phyloP scores from a whole-genome alignment of 2,888 invertebrate species.

The Drosophila hamatofila region DNA sequence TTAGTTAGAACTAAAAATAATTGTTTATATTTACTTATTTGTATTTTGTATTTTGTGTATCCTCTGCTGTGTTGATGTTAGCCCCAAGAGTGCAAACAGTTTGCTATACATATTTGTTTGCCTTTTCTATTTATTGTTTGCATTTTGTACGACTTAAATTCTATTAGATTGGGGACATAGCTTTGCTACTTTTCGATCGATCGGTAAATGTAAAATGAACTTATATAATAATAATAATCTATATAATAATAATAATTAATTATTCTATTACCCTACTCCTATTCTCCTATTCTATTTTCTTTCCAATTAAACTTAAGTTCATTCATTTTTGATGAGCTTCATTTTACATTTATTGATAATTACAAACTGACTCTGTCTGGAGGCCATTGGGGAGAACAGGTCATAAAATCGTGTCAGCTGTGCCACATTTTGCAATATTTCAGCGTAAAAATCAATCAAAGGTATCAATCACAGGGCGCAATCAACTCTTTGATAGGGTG shows the following conservation, averaged over 20 bases:
- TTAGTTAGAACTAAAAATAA: not conserved
- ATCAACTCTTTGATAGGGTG: constrained; percentile 14
- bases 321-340: not conserved
- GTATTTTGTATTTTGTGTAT: not conserved
- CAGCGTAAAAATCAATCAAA: constrained; percentile 58
- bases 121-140: not conserved
- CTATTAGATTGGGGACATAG: not conserved
- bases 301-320: not conserved
- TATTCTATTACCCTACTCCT: too few relatives aligned
- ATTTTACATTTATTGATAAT: constrained; percentile 3
- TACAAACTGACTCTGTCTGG: not conserved
- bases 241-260: too few relatives aligned
- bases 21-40: not conserved
- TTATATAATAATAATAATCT: too few relatives aligned
- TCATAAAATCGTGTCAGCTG: constrained; percentile 35
- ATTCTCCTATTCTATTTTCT: too few relatives aligned
- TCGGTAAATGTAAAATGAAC: not conserved
- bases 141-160: not conserved
- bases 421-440: constrained; percentile 40
- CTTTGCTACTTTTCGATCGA: not conserved
- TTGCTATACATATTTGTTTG: not conserved
- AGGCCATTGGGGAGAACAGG: not conserved
- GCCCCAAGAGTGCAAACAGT: constrained; percentile 4
- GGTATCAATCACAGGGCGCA: constrained; percentile 34
- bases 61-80: not conserved